Evolutionary conservation across 1,140 invertebrate species (phyloP).

Genomic region (Microplitis mediator): DNA sequence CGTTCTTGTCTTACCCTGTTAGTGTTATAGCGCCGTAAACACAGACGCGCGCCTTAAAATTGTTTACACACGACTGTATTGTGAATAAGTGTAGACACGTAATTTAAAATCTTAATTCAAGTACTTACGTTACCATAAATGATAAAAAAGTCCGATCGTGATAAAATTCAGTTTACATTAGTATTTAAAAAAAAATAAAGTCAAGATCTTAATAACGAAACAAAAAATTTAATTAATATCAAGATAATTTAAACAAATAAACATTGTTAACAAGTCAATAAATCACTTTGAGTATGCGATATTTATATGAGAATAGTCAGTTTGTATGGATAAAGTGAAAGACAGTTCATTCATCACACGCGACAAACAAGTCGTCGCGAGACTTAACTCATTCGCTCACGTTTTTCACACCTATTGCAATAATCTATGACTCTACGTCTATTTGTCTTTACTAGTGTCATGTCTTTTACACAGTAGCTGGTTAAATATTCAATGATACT

Average conservation of each 20-base stretch:
- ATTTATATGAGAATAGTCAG: too few species aligned
- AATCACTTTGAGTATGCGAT: too few species aligned
- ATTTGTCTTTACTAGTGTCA: conserved; percentile 28
- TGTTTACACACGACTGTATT: neutral
- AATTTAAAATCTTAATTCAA: too few species aligned
- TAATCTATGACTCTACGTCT: neutral
- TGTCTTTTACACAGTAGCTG: conserved; percentile 30
- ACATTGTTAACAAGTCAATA: too few species aligned
- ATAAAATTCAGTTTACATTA: neutral
- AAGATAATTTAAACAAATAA: too few species aligned
- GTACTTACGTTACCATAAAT: neutral
- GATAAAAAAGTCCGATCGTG: neutral
- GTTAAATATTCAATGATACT: conserved; percentile 26
- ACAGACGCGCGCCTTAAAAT: neutral
- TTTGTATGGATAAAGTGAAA: neutral
- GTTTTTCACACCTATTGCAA: neutral
- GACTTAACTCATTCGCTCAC: neutral
- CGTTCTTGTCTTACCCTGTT: neutral
- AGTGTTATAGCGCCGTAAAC: neutral
- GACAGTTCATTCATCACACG: conserved; percentile 2
- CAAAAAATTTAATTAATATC: neutral
- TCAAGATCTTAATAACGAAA: neutral
- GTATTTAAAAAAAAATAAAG: neutral
- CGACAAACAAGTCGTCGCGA: neutral
- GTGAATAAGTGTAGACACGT: neutral